These are phyloP conservation scores for Dasyprocta punctata DNA, from an alignment of 2,113 vertebrate species.

Conservation along the genomic window DNA sequence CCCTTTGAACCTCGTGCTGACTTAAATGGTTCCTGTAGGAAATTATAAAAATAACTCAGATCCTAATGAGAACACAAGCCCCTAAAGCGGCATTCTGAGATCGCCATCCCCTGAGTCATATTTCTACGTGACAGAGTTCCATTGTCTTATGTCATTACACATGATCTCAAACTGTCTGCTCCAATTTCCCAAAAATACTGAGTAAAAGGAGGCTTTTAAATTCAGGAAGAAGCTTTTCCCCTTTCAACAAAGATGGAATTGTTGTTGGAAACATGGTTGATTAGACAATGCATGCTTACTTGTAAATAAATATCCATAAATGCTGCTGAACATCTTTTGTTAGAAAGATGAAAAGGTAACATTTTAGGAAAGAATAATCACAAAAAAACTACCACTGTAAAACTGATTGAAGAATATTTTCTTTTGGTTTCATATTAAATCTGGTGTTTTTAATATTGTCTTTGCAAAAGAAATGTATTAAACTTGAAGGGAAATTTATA, in stretches of 20 bases:
- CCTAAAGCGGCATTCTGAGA: slow-evolving; percentile 20
- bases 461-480: background rate
- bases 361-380: background rate
- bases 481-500: background rate
- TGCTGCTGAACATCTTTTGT: background rate
- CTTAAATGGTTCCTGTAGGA: slow-evolving; percentile 69
- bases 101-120: background rate
- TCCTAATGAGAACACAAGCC: slow-evolving; percentile 73
- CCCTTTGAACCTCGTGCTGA: slow-evolving; percentile 68
- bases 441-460: background rate
- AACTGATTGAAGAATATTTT: background rate
- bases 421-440: background rate
- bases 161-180: slow-evolving; percentile 56
- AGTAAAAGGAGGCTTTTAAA: slow-evolving; percentile 10
- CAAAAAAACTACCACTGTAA: background rate
- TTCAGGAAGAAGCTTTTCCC: slow-evolving; percentile 15
- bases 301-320: background rate
- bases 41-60: slow-evolving; percentile 77
- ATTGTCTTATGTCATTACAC: slow-evolving; percentile 64
- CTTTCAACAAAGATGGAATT: slow-evolving; percentile 5
- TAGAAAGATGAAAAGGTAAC: background rate
- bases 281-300: slow-evolving; percentile 42
- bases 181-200: slow-evolving; percentile 61
- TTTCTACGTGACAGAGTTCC: slow-evolving; percentile 56
- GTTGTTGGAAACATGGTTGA: background rate